Evolutionary conservation across 2,797 vertebrate genomes (phyloP).

Genomic region (Lophius americanus): DNA sequence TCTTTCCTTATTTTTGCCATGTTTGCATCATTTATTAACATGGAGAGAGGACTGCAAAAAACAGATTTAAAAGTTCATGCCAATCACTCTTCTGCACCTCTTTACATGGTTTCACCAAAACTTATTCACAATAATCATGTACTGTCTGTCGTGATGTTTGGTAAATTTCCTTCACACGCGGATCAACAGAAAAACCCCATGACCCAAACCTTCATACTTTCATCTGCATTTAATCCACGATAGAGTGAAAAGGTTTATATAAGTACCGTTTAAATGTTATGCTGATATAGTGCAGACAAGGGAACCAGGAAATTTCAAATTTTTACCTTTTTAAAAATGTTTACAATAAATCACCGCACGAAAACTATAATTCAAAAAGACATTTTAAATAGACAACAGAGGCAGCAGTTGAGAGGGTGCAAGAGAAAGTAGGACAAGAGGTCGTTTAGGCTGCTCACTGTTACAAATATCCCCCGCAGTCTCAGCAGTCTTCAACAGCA

Average conservation of each 20-base stretch:
- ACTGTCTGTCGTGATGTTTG: not conserved
- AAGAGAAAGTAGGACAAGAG: constrained; percentile 38
- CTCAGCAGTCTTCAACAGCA: constrained; percentile 67
- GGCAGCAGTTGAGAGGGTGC: constrained; percentile 34
- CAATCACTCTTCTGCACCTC: not conserved
- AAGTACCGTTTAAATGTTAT: not conserved
- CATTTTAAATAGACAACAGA: not conserved
- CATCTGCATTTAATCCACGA: not conserved
- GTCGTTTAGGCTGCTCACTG: constrained; percentile 46
- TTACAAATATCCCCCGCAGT: constrained; percentile 70
- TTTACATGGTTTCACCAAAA: constrained; percentile 3
- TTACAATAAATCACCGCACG: not conserved
- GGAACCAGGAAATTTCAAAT: no score
- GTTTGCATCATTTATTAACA: constrained; percentile 10
- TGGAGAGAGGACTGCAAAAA: constrained; percentile 4
- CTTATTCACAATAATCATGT: not conserved
- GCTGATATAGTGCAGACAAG: not conserved
- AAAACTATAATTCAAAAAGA: not conserved
- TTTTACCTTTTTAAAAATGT: no score
- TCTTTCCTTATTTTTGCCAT: constrained; percentile 9
- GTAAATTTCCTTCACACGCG: not conserved
- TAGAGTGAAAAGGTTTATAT: not conserved
- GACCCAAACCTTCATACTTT: not conserved
- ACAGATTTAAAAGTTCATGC: not conserved
- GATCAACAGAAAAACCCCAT: no score